These are phyloP conservation scores for Xiphophorus maculatus DNA, from an alignment of 2,113 vertebrate genomes.

Conservation along the genomic window DNA sequence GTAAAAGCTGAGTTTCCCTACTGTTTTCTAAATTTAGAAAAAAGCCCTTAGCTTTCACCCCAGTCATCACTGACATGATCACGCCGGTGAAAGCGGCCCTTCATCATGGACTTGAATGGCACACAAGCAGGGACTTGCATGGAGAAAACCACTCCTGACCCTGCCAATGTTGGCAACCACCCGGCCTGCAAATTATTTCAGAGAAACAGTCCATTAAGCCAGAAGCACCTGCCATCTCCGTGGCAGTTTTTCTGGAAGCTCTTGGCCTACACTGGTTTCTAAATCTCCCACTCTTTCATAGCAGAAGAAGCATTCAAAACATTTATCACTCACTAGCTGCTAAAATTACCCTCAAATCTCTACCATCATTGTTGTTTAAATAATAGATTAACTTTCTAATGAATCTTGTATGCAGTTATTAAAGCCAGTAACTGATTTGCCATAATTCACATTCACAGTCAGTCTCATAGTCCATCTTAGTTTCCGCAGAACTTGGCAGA, in stretches of 20 bases:
- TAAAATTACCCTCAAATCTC: background rate
- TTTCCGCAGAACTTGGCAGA: background rate
- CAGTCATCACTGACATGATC: conserved; percentile 18
- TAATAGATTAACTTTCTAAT: background rate
- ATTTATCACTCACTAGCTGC: background rate
- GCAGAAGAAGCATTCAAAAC: background rate
- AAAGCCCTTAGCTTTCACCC: background rate
- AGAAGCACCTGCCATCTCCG: conserved; percentile 54
- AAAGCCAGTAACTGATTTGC: background rate
- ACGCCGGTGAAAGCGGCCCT: conserved; percentile 44
- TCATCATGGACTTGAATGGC: conserved; percentile 45
- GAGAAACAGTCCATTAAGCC: conserved; percentile 56
- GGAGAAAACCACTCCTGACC: conserved; percentile 23
- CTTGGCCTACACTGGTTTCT: conserved; percentile 27
- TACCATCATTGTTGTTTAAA: background rate
- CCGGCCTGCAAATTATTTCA: conserved; percentile 55
- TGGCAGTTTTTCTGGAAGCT: conserved; percentile 31
- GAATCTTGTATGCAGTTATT: background rate
- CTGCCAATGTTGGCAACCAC: conserved; percentile 51
- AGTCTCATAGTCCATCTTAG: background rate
- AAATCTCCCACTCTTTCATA: conserved; percentile 1
- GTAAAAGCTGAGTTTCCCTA: conserved; percentile 11
- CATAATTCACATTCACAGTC: background rate
- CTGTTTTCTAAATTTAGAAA: conserved; percentile 3
- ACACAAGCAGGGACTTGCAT: conserved; percentile 27